Evolutionary conservation across 1,140 invertebrate species (phyloP).

Genomic region (Drosophila saltans): DNA sequence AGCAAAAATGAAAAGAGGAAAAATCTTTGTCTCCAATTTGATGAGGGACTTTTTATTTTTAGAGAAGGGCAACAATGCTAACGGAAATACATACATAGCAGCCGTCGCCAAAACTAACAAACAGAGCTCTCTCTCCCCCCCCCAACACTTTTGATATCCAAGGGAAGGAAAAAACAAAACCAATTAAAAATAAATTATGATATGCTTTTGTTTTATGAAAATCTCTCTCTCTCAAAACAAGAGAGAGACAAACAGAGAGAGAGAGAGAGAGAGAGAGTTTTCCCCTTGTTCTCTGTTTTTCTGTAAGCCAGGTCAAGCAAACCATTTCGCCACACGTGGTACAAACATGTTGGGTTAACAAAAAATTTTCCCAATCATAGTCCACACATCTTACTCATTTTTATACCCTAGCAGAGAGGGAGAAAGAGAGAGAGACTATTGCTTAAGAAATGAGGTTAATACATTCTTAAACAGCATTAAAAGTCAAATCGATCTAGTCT

Average conservation of each 20-base stretch:
- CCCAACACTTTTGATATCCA: slow-evolving; percentile 39
- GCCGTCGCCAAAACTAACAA: slow-evolving; percentile 56
- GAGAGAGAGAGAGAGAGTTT: background rate
- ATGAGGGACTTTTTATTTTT: slow-evolving; percentile 7
- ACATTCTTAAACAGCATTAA: no score
- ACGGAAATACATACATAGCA: slow-evolving; percentile 53
- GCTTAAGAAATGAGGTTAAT: no score
- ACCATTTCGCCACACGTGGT: slow-evolving; percentile 26
- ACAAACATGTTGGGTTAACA: background rate
- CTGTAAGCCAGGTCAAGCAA: slow-evolving; percentile 26
- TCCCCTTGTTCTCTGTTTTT: background rate
- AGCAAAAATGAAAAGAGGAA: background rate
- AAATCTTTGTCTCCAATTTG: slow-evolving; percentile 3
- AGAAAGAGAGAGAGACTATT: no score
- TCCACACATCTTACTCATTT: background rate
- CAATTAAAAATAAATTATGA: slow-evolving; percentile 80
- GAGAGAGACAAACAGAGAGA: background rate
- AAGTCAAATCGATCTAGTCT: no score
- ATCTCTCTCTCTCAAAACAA: slow-evolving; percentile 9
- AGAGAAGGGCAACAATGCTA: background rate
- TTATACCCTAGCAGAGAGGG: no score
- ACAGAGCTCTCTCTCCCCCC: slow-evolving; percentile 14
- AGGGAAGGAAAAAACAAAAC: slow-evolving; percentile 46
- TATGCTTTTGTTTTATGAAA: slow-evolving; percentile 44
- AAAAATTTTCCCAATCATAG: slow-evolving; percentile 40